Evolutionary conservation across 2,888 invertebrate species (phyloP).

Genomic region (Elegia similella): DNA sequence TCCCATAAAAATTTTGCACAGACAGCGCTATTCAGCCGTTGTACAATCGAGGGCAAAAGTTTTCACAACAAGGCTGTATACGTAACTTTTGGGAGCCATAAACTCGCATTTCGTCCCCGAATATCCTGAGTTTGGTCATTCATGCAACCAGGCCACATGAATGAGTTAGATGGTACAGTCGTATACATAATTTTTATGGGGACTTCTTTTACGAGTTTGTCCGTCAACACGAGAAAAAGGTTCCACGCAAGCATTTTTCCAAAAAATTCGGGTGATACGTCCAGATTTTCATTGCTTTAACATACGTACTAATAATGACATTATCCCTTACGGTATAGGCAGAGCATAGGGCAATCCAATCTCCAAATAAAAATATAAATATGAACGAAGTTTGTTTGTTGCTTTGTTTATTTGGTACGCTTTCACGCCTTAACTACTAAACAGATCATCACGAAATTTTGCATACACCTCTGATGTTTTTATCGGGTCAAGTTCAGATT

Average conservation of each 20-base stretch:
- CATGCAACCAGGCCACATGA: slow-evolving; percentile 21
- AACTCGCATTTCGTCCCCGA: slow-evolving; percentile 2
- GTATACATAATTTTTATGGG: slow-evolving; percentile 14
- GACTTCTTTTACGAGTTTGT: slow-evolving; percentile 2
- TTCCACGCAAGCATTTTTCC: neutral
- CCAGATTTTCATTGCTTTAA: too few species aligned
- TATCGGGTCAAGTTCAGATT: too few species aligned
- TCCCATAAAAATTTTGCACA: slow-evolving; percentile 6
- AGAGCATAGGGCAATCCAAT: too few species aligned
- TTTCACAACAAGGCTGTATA: slow-evolving; percentile 1
- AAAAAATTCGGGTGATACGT: too few species aligned
- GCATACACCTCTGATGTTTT: too few species aligned
- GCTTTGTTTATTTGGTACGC: too few species aligned
- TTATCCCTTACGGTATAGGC: too few species aligned
- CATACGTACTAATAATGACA: too few species aligned
- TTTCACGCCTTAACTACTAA: too few species aligned
- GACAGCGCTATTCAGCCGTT: neutral
- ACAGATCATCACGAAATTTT: too few species aligned
- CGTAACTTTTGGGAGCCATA: slow-evolving; percentile 15
- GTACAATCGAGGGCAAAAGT: slow-evolving; percentile 18
- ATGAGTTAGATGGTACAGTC: slow-evolving; percentile 18
- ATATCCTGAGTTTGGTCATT: slow-evolving; percentile 20
- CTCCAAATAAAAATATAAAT: too few species aligned
- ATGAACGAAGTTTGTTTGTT: too few species aligned
- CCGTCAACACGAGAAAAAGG: neutral